These are phyloP conservation scores for Axinella damicornis DNA, from an alignment of 37 sponge, comb jelly and placozoan species.

Conservation along the genomic window DNA sequence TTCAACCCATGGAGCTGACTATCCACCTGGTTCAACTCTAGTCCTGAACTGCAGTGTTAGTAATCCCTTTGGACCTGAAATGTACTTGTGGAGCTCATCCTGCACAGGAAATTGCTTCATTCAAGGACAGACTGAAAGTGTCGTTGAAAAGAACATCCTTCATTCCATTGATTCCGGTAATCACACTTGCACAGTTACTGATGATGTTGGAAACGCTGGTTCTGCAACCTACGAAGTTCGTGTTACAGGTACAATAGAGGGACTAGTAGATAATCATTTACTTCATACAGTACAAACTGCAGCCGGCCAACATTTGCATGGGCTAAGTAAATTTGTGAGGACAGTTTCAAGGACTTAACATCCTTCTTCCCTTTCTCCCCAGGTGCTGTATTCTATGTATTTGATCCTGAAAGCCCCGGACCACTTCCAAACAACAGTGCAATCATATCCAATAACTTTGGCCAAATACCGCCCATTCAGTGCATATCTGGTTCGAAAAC, in stretches of 20 bases:
- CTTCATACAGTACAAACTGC: too few relatives aligned
- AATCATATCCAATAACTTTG: constrained; percentile 20
- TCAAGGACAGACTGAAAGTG: not conserved
- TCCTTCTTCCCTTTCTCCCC: not conserved
- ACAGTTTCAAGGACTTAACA: too few relatives aligned
- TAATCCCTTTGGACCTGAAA: not conserved
- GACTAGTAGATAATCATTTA: too few relatives aligned
- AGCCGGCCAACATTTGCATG: too few relatives aligned
- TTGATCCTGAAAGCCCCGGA: constrained; percentile 10
- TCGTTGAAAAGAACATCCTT: not conserved
- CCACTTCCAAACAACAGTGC: not conserved
- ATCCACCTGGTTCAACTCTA: constrained; percentile 13
- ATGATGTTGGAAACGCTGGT: constrained; percentile 34
- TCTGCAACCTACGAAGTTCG: constrained; percentile 1
- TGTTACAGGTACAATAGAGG: constrained; percentile 7
- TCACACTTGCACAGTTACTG: constrained; percentile 20
- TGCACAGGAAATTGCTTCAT: constrained; percentile 26
- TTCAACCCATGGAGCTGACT: not conserved
- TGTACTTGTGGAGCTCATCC: constrained; percentile 7
- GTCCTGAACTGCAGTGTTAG: not conserved
- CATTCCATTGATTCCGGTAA: constrained; percentile 12
- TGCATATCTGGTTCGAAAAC: constrained; percentile 26
- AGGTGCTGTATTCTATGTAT: constrained; percentile 16
- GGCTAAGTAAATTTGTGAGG: constrained; percentile 1
- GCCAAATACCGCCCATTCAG: constrained; percentile 20